phyloP scores from a whole-genome alignment of 2,888 invertebrate species.

The Orchesellides sinensis region DNA sequence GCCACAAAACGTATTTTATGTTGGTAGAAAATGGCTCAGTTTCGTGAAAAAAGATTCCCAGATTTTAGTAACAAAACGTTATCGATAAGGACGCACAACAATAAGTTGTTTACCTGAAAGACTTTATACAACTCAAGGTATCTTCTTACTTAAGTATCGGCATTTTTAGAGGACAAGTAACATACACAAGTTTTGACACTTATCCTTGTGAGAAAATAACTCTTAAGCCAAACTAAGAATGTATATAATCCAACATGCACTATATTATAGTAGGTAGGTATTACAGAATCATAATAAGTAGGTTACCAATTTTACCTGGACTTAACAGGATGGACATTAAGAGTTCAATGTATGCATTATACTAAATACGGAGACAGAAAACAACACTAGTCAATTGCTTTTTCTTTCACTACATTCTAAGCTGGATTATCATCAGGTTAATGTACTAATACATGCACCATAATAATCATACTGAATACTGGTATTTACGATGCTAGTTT shows the following conservation, averaged over 20 bases:
- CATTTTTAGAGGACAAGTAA: conserved; percentile 3
- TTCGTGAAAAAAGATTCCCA: not conserved
- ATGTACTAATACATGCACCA: not conserved
- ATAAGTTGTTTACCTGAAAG: not conserved
- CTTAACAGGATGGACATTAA: not conserved
- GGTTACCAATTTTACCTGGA: not conserved
- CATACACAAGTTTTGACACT: conserved; percentile 19
- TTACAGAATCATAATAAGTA: not conserved
- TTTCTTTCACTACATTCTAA: not conserved
- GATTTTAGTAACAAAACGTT: not conserved
- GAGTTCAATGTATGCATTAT: not conserved
- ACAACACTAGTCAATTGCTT: not conserved
- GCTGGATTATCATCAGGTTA: not conserved
- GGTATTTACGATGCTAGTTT: not conserved
- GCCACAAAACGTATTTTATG: no score
- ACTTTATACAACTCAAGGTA: not conserved
- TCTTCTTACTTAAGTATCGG: conserved; percentile 19
- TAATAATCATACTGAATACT: not conserved
- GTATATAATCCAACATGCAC: not conserved
- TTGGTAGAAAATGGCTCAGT: no score
- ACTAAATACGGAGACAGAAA: no score
- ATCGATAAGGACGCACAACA: not conserved
- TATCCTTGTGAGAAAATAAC: conserved; percentile 21
- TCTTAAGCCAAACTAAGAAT: no score
- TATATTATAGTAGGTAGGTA: not conserved